These are phyloP conservation scores for Toxotes chatareus DNA, from an alignment of 2,113 vertebrate species.

Conservation along the genomic window DNA sequence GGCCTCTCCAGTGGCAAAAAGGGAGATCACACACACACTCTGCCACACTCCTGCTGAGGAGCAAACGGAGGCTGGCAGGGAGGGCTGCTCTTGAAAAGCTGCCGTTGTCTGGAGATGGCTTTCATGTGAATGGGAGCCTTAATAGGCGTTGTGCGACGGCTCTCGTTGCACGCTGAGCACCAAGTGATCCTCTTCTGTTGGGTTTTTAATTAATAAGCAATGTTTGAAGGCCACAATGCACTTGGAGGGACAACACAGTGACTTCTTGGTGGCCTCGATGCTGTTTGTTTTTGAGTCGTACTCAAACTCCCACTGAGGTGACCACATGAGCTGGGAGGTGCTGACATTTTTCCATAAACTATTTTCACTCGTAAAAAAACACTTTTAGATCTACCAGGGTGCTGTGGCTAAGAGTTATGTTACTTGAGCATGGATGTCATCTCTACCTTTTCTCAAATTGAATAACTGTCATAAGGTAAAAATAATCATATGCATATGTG, in stretches of 20 bases:
- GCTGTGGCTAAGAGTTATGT: slow-evolving; percentile 1
- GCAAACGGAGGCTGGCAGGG: slow-evolving; percentile 76
- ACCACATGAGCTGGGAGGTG: slow-evolving; percentile 61
- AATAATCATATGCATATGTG: background rate
- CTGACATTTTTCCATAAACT: slow-evolving; percentile 42
- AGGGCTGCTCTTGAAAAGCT: slow-evolving; percentile 74
- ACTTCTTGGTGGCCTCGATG: slow-evolving; percentile 70
- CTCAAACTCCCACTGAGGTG: slow-evolving; percentile 69
- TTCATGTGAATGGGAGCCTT: slow-evolving; percentile 76
- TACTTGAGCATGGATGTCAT: background rate
- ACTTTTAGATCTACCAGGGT: background rate
- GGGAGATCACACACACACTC: slow-evolving; percentile 60
- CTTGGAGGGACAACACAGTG: slow-evolving; percentile 71
- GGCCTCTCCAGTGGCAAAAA: slow-evolving; percentile 66
- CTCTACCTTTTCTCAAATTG: slow-evolving; percentile 1
- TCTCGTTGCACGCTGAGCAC: slow-evolving; percentile 67
- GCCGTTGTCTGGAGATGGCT: slow-evolving; percentile 77
- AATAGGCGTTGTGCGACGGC: slow-evolving; percentile 75
- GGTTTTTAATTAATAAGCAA: slow-evolving; percentile 79
- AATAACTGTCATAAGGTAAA: background rate
- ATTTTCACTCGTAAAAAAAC: slow-evolving; percentile 17
- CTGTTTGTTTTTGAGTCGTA: slow-evolving; percentile 67
- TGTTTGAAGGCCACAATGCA: slow-evolving; percentile 71
- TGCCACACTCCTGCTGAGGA: slow-evolving; percentile 76
- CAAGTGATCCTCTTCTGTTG: slow-evolving; percentile 70